Base-by-base conservation (phyloP, 1,140 invertebrate genomes). In the silkworm (Bombyx mori) region DNA sequence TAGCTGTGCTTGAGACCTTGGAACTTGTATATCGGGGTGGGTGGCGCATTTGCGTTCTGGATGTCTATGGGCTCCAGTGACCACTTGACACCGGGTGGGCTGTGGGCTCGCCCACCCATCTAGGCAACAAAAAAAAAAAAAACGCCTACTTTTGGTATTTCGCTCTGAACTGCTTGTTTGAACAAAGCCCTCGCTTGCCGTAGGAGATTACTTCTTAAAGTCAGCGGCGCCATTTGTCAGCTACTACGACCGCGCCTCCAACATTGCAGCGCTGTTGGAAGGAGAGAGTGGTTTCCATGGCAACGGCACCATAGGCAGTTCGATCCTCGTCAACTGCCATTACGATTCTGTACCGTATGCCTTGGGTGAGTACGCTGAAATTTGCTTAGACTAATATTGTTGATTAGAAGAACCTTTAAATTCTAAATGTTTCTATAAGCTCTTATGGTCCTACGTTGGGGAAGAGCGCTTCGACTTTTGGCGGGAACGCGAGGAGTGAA, bases 301-400 rank as follows among this genome's bases (percentile, higher is more conserved):
- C 0, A 68, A 82, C 12, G 82, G 76, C 0, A 74, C 56, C 3
- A 68, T 65, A 1, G 62, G 72, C 1, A 56, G 65, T 0, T 90
- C 91, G 48, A 61, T 96, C 44, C 78, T 96, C n/a, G 79, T 96
- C 44, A 96, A 95, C 82, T 95, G 94, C 66, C 95, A 96, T 77
- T 95, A 92, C 86, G 95, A 96, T 81, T 91, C 92, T 49, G 92
- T 94, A n/a, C 90, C 92, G 22, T 92, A 89, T 62, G 94, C 92
- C 79, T 90, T 88, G 78, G 93, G 93, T 84, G 58, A 77, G 66
- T 56, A 43, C 3, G 3, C 42, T n/a, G 10, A 18, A 26, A 8
- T 51, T 51, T 51, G 18, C 22, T 10, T 12, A 12, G 2, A 47
- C 45, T 47, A 47, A 18, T 45, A 45, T 45, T 45, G 44, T 45